Conservation (phyloP, 2,113 vertebrate genomes). For the Climacteris rufus region DNA sequence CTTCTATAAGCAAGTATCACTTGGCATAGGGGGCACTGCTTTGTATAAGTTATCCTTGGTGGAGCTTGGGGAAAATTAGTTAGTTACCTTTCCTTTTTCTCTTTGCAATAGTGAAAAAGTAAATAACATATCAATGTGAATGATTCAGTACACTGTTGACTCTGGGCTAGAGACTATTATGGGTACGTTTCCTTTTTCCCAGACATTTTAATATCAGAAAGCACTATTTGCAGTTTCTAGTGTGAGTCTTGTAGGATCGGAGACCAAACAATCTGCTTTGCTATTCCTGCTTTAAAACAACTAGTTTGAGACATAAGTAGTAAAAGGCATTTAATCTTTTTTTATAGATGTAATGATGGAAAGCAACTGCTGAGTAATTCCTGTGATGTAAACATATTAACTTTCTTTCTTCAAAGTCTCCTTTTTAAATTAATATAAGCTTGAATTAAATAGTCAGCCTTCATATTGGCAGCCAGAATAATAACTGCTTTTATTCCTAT, state of each 20-base stretch:
- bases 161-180: background rate
- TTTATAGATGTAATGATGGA: background rate
- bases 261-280: background rate
- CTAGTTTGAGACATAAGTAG: background rate
- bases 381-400: background rate
- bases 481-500: background rate
- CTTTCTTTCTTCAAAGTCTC: background rate
- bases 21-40: background rate
- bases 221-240: background rate
- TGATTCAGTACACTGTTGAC: background rate
- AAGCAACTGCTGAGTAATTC: background rate
- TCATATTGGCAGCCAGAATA: background rate
- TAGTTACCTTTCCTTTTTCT: background rate
- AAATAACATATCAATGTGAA: background rate
- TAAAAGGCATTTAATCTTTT: background rate
- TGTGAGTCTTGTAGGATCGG: background rate
- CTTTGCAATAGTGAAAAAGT: background rate
- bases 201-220: background rate
- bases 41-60: background rate
- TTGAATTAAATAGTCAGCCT: background rate
- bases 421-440: background rate
- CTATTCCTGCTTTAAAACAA: background rate
- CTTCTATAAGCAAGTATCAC: background rate
- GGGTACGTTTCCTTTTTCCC: rapidly evolving
- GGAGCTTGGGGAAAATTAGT: background rate